Conservation (phyloP, 2,797 vertebrate species). For the Dromococcyx pavoninus region DNA sequence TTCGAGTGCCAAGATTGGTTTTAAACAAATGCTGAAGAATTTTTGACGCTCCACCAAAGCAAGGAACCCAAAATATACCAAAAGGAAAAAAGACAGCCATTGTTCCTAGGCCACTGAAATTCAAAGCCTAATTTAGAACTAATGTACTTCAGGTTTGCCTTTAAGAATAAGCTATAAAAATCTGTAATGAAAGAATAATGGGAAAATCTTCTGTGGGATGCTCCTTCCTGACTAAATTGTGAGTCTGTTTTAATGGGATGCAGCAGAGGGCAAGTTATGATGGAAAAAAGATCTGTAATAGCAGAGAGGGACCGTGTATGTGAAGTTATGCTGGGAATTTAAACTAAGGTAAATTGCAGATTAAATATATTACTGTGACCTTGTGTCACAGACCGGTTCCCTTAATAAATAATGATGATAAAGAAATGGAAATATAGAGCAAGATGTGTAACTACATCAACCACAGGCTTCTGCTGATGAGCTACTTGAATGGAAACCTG, state of each 20-base stretch:
- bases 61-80: neutral
- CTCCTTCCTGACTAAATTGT: neutral
- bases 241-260: neutral
- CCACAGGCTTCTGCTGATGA: neutral
- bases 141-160: slow-evolving; percentile 13
- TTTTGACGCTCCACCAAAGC: slow-evolving; percentile 23
- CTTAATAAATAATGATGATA: neutral
- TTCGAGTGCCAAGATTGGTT: neutral
- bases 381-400: neutral
- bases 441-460: neutral
- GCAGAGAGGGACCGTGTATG: neutral
- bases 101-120: slow-evolving; percentile 32
- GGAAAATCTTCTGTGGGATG: neutral
- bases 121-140: slow-evolving; percentile 19
- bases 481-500: slow-evolving; percentile 24
- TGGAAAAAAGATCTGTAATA: neutral
- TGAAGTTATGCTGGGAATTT: slow-evolving; percentile 23
- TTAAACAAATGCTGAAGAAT: neutral
- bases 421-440: slow-evolving; percentile 1
- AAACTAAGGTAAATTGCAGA: slow-evolving; percentile 26
- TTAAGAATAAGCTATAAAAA: neutral
- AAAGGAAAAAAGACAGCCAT: neutral
- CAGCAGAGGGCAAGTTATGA: neutral
- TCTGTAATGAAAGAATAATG: neutral
- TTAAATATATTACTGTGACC: slow-evolving; percentile 11